Percentiles rank a stretch among this genome's conserved stretches.
These are phyloP conservation scores for Itoplectis maculator DNA, from an alignment of 2,888 invertebrate species.

Conservation along the genomic window DNA sequence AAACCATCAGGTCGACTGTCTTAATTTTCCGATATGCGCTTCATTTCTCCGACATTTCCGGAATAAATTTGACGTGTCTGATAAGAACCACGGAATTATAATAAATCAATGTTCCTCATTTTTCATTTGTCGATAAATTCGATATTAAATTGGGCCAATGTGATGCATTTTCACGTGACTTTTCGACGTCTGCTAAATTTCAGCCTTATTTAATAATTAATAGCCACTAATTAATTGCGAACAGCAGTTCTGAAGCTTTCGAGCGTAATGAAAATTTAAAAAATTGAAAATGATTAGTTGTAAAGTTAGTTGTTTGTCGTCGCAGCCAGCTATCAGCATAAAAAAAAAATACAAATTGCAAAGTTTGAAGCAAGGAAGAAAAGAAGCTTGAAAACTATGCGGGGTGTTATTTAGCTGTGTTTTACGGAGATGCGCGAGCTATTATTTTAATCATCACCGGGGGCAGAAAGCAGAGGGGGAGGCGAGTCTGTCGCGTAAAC, in stretches of 20 bases:
- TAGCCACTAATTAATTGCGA: background rate
- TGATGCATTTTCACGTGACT: too few species aligned
- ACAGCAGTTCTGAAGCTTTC: background rate
- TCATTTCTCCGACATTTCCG: too few species aligned
- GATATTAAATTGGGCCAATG: too few species aligned
- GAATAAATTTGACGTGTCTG: too few species aligned
- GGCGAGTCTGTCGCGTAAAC: background rate
- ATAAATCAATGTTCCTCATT: too few species aligned
- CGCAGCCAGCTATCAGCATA: background rate
- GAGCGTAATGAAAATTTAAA: background rate
- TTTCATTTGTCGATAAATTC: too few species aligned
- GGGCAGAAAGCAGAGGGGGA: background rate
- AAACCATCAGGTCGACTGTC: too few species aligned
- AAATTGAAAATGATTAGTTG: conserved; percentile 2
- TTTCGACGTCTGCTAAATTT: too few species aligned
- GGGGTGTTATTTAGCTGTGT: background rate
- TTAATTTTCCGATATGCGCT: too few species aligned
- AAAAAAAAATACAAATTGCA: background rate
- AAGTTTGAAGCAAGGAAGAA: background rate
- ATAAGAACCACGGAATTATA: too few species aligned
- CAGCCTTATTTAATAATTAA: too few species aligned
- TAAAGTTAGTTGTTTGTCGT: background rate
- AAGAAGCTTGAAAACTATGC: background rate
- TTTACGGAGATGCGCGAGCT: background rate
- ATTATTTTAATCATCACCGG: conserved; percentile 9